Conservation (phyloP, 2,888 invertebrate genomes). For the Brachynemurus nebulosus region DNA sequence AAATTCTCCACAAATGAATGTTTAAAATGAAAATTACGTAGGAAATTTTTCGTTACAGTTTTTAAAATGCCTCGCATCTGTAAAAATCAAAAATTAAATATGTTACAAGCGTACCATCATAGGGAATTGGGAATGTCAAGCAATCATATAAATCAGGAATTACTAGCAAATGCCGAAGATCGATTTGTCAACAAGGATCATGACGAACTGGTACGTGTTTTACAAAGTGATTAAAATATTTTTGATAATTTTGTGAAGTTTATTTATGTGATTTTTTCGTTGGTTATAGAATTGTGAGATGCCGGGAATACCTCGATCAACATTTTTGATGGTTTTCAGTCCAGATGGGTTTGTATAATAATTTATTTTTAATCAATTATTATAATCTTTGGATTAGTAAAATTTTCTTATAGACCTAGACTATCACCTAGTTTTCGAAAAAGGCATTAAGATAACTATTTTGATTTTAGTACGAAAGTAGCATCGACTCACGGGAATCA, state of each 20-base stretch:
- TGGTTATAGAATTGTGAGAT: conserved; percentile 50
- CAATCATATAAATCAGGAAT: conserved; percentile 8
- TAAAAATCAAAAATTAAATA: conserved; percentile 5
- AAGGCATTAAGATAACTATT: too few species aligned
- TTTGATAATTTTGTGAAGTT: conserved; percentile 7
- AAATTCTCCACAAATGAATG: too few species aligned
- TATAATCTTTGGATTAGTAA: too few species aligned
- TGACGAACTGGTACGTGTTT: conserved; percentile 43
- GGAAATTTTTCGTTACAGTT: too few species aligned
- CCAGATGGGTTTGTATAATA: conserved; percentile 56
- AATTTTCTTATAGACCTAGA: too few species aligned
- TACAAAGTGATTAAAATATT: background rate
- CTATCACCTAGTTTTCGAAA: too few species aligned
- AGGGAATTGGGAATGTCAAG: conserved; percentile 10
- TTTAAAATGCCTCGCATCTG: background rate
- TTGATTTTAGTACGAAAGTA: conserved; percentile 62
- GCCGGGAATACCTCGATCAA: conserved; percentile 62
- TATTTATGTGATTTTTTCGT: conserved; percentile 6
- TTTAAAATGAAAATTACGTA: too few species aligned
- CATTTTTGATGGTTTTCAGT: conserved; percentile 79
- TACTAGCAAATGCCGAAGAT: conserved; percentile 45
- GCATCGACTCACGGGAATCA: conserved; percentile 86
- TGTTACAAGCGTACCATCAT: conserved; percentile 10
- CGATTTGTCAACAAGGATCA: conserved; percentile 44
- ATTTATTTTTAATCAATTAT: too few species aligned